These are phyloP conservation scores for Heliconius hortense DNA, from an alignment of 2,888 invertebrate genomes.

Conservation along the genomic window DNA sequence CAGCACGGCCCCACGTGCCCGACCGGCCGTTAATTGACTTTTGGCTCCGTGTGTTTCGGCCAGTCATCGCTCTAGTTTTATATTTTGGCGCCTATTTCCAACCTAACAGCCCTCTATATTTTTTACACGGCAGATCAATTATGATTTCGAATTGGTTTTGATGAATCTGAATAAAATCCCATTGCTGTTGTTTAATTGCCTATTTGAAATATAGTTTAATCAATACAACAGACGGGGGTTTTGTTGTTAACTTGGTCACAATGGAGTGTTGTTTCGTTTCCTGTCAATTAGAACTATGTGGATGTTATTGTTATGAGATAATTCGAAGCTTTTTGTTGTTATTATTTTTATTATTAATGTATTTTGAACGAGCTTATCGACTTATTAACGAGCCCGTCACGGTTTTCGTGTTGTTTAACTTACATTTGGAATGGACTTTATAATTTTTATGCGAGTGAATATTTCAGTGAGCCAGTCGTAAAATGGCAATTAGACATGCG, in stretches of 20 bases:
- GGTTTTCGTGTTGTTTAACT: background rate
- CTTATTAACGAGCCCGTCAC: conserved; percentile 21
- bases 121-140: conserved; percentile 80
- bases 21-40: conserved; percentile 75
- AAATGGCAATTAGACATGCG: conserved; percentile 66
- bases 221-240: conserved; percentile 59
- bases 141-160: conserved; percentile 80
- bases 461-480: conserved; percentile 31
- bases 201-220: conserved; percentile 75
- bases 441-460: conserved; percentile 26
- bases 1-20: conserved; percentile 65
- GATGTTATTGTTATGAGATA: conserved; percentile 32
- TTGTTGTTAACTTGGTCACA: conserved; percentile 50
- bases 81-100: conserved; percentile 79
- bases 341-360: conserved; percentile 9
- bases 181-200: conserved; percentile 79
- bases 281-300: conserved; percentile 36
- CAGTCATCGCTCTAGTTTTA: conserved; percentile 79
- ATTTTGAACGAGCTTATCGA: conserved; percentile 8
- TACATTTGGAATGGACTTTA: conserved; percentile 4
- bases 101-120: conserved; percentile 77
- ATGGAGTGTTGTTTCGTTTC: conserved; percentile 47
- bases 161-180: conserved; percentile 81
- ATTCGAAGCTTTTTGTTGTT: conserved; percentile 12
- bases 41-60: conserved; percentile 72